Base-by-base conservation (phyloP, 2,113 vertebrate species). In the Heliornis fulica region DNA sequence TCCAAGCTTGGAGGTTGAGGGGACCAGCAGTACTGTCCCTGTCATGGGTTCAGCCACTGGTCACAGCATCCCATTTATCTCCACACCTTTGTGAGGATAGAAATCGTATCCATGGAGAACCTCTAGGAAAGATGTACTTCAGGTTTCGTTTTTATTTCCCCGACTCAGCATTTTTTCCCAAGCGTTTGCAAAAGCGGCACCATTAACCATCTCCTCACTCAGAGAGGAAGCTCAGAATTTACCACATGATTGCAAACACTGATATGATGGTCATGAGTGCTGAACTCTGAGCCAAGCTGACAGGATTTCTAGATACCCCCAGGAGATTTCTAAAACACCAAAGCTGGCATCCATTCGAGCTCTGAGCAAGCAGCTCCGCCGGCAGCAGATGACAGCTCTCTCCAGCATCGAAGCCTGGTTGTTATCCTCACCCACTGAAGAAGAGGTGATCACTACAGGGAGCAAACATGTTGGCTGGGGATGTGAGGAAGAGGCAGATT, bases 371-470 rank as follows among this genome's bases (percentile, higher is more conserved):
- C 45, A 50, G 72, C 75, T 81, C 18, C 0, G 72, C 41, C 26
- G 15, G 75, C 82, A 90, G 78, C 70, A 91, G 92, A 46, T 79
- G 75, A 86, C 78, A 85, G 86, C 88, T 92, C 71, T 88, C 38
- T 83, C 54, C 88, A 89, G 76, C 3, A 20, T 70, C 66, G 86
- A 53, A 59, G 54, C 19, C 26, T 40, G 54, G 90, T 50, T 71
- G 53, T 82, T 87, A 56, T 87, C 82, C n/a, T 79, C 90, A 70
- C 28, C 51, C 41, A 53, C 63, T 34, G 61, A 25, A 71, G 82
- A 54, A 66, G 45, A 85, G 21, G 50, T 3, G 1, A 11, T 83
- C 4, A 0, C 59, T 72, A 59, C 6, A 0, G 23, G 29, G 48
- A 88, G 43, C 36, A 43, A 75, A 43, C 1, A 3, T 7, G 1